Percentiles rank a stretch among this genome's conserved stretches.
phyloP scores from a whole-genome alignment of 2,113 vertebrate species.

The Pteropus alecto region DNA sequence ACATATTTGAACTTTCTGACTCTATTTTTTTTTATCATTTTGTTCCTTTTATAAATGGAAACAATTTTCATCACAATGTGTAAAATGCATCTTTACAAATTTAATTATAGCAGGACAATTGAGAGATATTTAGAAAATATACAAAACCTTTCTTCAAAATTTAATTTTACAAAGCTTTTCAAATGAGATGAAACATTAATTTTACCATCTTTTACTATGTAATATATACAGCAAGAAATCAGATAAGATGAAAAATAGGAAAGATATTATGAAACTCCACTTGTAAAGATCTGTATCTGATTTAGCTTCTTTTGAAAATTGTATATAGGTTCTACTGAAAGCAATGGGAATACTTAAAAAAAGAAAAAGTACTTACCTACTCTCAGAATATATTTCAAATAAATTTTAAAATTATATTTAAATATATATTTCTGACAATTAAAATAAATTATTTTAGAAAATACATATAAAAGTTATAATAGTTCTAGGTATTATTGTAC shows the following conservation, averaged over 20 bases:
- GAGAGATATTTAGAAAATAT: conserved; percentile 34
- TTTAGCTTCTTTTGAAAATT: not conserved
- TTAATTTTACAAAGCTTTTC: not conserved
- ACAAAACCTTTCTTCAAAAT: not conserved
- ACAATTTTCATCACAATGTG: not conserved
- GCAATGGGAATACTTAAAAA: not conserved
- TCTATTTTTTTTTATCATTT: not conserved
- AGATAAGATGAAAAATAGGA: not conserved
- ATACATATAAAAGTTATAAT: not conserved
- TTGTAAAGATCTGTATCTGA: not conserved
- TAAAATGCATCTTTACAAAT: conserved; percentile 28
- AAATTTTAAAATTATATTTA: not conserved
- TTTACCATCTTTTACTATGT: not conserved
- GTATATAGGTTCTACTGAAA: not conserved
- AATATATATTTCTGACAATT: not conserved
- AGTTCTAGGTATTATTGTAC: not conserved
- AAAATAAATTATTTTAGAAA: conserved; percentile 24
- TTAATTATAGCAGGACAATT: not conserved
- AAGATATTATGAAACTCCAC: not conserved
- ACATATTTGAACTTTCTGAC: not conserved
- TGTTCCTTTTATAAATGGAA: not conserved
- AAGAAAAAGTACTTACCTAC: not conserved
- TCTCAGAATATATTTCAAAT: conserved; percentile 13
- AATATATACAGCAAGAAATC: not conserved
- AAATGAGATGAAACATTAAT: not conserved